Conservation (phyloP, 2,888 invertebrate species). For the Tiliacea aurago region DNA sequence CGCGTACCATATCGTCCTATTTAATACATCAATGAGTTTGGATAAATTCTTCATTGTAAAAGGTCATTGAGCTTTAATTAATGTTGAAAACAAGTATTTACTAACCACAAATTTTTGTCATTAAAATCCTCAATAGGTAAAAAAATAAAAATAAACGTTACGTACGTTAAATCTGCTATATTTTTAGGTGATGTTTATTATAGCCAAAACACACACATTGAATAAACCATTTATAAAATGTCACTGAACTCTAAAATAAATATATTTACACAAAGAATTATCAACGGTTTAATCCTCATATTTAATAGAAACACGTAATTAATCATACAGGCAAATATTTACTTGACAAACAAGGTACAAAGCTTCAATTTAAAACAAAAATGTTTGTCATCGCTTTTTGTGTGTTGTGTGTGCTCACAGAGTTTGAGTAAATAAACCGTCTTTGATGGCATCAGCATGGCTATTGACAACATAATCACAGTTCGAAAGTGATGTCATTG, state of each 20-base stretch:
- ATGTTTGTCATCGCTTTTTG: constrained; percentile 19
- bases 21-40: too few species aligned
- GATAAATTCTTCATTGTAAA: background rate
- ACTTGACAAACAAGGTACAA: background rate
- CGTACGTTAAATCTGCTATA: background rate
- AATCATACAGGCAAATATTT: constrained; percentile 30
- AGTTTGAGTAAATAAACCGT: constrained; percentile 13
- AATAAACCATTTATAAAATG: constrained; percentile 6
- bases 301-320: constrained; percentile 15
- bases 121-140: background rate
- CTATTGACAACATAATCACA: constrained; percentile 17
- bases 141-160: background rate
- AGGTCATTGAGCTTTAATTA: constrained; percentile 2
- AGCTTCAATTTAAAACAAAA: constrained; percentile 13
- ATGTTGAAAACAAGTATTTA: constrained; percentile 2
- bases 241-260: constrained; percentile 24
- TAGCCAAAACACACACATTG: background rate
- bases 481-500: constrained; percentile 29
- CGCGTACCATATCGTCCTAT: too few species aligned
- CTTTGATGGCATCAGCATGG: background rate
- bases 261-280: constrained; percentile 15
- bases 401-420: background rate
- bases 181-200: background rate
- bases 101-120: background rate
- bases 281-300: background rate